Conservation (phyloP, 2,113 vertebrate genomes). For the Bujurquina vittata region DNA sequence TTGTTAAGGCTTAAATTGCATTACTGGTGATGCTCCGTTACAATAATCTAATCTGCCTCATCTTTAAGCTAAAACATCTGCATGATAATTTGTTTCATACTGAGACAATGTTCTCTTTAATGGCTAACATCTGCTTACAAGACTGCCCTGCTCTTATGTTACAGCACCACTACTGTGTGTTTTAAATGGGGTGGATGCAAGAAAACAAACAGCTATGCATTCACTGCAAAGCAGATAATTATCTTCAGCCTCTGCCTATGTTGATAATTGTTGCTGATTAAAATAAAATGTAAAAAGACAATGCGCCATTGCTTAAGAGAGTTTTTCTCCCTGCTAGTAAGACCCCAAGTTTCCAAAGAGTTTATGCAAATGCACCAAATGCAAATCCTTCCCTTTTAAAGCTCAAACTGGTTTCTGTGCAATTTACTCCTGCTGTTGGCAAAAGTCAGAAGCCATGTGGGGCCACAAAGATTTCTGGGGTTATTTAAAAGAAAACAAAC, state of each 20-base stretch:
- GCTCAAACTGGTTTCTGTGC: neutral
- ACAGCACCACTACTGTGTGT: neutral
- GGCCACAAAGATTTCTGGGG: neutral
- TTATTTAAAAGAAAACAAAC: neutral
- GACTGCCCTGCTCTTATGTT: slow-evolving; percentile 9
- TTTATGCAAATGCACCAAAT: neutral
- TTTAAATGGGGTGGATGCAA: neutral
- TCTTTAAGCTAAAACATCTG: slow-evolving; percentile 40
- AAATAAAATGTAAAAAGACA: slow-evolving; percentile 1
- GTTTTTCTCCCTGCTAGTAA: neutral
- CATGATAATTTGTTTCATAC: slow-evolving; percentile 33
- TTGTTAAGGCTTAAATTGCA: slow-evolving; percentile 8
- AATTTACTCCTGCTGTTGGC: neutral
- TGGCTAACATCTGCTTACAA: slow-evolving; percentile 15
- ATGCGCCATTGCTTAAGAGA: neutral
- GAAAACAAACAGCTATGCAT: slow-evolving; percentile 19
- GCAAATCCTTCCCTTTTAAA: neutral
- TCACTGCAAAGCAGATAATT: neutral
- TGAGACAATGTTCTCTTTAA: slow-evolving; percentile 9
- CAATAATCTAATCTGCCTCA: slow-evolving; percentile 27
- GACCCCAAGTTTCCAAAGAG: neutral
- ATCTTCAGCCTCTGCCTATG: neutral
- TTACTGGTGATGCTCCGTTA: slow-evolving; percentile 23
- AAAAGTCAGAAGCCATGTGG: neutral
- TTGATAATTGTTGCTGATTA: neutral